Percentiles rank a stretch among this genome's conserved stretches.
These are phyloP conservation scores for Hermaeophaga mercurialis DNA, from an alignment of 2,888 invertebrate genomes.

Conservation along the genomic window DNA sequence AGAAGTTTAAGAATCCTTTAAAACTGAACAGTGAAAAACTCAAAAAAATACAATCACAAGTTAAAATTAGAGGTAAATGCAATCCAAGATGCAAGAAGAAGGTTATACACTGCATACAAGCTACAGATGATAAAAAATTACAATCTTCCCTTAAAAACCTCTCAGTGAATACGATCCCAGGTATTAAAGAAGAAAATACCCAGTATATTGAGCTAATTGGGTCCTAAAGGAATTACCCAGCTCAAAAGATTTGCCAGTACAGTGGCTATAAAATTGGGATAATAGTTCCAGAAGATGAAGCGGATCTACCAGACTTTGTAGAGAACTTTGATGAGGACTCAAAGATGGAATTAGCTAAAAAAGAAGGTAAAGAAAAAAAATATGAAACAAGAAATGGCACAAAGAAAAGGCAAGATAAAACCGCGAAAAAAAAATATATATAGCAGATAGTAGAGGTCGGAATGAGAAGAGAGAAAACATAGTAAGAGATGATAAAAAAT, in stretches of 20 bases:
- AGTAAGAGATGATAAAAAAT: too few relatives aligned
- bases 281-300: slow-evolving; percentile 84
- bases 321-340: slow-evolving; percentile 98
- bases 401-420: too few relatives aligned
- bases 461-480: too few relatives aligned
- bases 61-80: slow-evolving; percentile 98
- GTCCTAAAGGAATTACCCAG: slow-evolving; percentile 96
- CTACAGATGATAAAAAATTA: slow-evolving; percentile 98
- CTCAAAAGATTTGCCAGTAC: slow-evolving; percentile 85
- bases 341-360: slow-evolving; percentile 76
- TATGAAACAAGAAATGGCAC: too few relatives aligned
- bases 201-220: slow-evolving; percentile 95
- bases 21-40: slow-evolving; percentile 95
- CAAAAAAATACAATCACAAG: slow-evolving; percentile 92
- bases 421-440: too few relatives aligned
- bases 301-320: slow-evolving; percentile 96
- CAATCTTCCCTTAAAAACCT: slow-evolving; percentile 98
- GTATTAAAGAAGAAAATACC: slow-evolving; percentile 99
- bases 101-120: slow-evolving; percentile 97
- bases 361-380: slow-evolving; percentile 47
- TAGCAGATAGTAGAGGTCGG: too few relatives aligned
- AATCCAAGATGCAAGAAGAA: slow-evolving; percentile 99
- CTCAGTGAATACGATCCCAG: slow-evolving; percentile 97
- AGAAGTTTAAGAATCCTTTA: slow-evolving; percentile 7
- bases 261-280: slow-evolving; percentile 65